Base-by-base conservation (phyloP, 2,797 vertebrate genomes). In the Emys orbicularis region DNA sequence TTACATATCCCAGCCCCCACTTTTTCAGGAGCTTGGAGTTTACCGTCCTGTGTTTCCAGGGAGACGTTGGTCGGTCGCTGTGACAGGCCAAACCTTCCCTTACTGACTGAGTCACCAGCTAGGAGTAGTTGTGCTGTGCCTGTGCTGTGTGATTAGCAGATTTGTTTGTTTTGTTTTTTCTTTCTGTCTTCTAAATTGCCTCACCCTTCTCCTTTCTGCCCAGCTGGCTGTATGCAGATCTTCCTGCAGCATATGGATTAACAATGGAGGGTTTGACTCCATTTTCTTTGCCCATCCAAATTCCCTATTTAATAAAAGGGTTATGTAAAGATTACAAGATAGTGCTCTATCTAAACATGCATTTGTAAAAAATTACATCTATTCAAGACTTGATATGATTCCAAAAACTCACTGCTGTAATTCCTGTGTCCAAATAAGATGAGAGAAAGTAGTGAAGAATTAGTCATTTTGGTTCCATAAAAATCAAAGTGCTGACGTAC, bases 21-120 rank as follows among this genome's bases (percentile, higher is more conserved):
- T 57, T 86, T 91, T 89, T 37, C 83, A 84, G 52, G 90, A 74
- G 91, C 76, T 88, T 97, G 88, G 86, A 97, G 97, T 98, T 98
- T 98, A 97, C 91, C 81, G 10, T 92, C 49, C 2, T 2, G 97
- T 2, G 97, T 98, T 97, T 95, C 97, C 98, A 97, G 85, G 98
- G 98, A 92, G 96, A 98, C 54, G 19, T 34, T 21, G 50, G 65
- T 25, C 37, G 50, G 65, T 25, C 37, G 8, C 74, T 81, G 49
- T 0, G 79, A 37, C 89, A 96, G 81, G 87, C 94, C 79, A 23
- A 56, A 50, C 27, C 44, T 87, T 85, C 88, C 81, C 52, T 27
- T 19, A 12, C 76, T 53, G 87, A 49, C 72, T 41, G 72, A 91
- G 44, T n/a, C 74, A n/a, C 49, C 94, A 94, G 93, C 27, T 5